These are phyloP conservation scores for Pseudococcus jackbeardsleyi DNA, from an alignment of 2,888 invertebrate genomes.

Conservation along the genomic window DNA sequence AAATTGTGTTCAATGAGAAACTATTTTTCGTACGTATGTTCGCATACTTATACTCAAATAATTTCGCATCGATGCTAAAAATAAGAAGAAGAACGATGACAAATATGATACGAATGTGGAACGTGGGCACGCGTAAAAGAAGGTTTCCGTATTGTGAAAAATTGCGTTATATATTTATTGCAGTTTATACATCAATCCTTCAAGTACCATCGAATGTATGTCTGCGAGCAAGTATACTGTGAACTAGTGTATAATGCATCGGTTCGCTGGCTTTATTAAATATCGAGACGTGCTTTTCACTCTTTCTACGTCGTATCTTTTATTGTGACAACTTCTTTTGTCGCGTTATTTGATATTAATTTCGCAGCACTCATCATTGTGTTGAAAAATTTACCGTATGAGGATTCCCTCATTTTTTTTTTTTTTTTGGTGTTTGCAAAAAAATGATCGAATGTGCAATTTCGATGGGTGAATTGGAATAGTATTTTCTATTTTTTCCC, in stretches of 20 bases:
- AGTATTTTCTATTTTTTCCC: too few relatives aligned
- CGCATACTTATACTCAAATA: constrained; percentile 1
- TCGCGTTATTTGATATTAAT: neutral
- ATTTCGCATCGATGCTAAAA: neutral
- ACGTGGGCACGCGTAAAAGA: neutral
- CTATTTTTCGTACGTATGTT: neutral
- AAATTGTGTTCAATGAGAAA: constrained; percentile 31
- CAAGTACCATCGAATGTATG: constrained; percentile 24
- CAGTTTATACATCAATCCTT: constrained; percentile 32
- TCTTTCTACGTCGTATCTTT: neutral
- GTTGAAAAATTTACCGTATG: neutral
- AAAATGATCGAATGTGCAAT: too few relatives aligned
- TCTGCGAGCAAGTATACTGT: neutral
- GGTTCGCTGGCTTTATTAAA: constrained; percentile 29
- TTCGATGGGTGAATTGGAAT: too few relatives aligned
- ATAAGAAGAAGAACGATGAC: neutral
- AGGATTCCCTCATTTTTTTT: neutral
- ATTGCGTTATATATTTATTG: constrained; percentile 15
- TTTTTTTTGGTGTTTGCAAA: too few relatives aligned
- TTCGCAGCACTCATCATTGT: neutral
- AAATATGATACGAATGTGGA: neutral
- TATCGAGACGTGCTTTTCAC: neutral
- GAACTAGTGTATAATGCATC: neutral
- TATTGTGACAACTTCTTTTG: neutral
- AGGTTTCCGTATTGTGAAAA: neutral